Conservation (phyloP, 2,888 invertebrate species). For the Stegana nigrithorax region DNA sequence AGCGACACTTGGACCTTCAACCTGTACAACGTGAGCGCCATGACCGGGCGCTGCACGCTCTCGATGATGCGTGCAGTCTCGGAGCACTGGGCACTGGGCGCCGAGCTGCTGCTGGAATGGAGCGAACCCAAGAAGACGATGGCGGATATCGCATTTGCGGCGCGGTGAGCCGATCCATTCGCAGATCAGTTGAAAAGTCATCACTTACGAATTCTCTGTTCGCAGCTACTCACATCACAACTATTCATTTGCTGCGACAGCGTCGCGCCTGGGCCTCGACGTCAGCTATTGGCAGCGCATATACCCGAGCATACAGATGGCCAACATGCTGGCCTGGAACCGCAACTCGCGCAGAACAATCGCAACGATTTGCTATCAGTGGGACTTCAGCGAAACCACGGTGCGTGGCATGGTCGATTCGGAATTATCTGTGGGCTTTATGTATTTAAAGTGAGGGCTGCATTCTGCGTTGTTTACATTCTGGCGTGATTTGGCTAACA, state of each 20-base stretch:
- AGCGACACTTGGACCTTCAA: slow-evolving; percentile 60
- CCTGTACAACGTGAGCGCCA: slow-evolving; percentile 55
- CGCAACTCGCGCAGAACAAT: slow-evolving; percentile 57
- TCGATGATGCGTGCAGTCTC: slow-evolving; percentile 64
- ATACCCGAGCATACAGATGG: slow-evolving; percentile 64
- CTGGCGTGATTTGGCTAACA: too few relatives aligned
- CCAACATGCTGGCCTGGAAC: slow-evolving; percentile 60
- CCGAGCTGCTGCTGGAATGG: slow-evolving; percentile 65
- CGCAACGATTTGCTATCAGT: slow-evolving; percentile 65
- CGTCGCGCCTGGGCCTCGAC: slow-evolving; percentile 63
- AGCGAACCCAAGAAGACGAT: slow-evolving; percentile 43
- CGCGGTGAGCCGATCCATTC: slow-evolving; percentile 46
- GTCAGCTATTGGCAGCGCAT: slow-evolving; percentile 67
- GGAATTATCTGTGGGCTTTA: slow-evolving; percentile 64
- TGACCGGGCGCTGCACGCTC: slow-evolving; percentile 60
- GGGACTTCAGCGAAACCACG: slow-evolving; percentile 59
- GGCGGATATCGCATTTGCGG: slow-evolving; percentile 61
- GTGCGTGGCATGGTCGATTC: slow-evolving; percentile 66
- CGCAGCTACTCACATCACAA: slow-evolving; percentile 56
- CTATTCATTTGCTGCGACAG: slow-evolving; percentile 59
- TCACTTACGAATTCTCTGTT: not conserved
- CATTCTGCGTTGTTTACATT: not conserved
- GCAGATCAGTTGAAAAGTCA: too few relatives aligned
- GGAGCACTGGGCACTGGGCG: slow-evolving; percentile 58
- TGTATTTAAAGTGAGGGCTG: slow-evolving; percentile 60